A percentile compares a stretch with the other conserved stretches of the same genome.
phyloP scores from a whole-genome alignment of 2,113 vertebrate genomes.

The Syngnathus typhle region DNA sequence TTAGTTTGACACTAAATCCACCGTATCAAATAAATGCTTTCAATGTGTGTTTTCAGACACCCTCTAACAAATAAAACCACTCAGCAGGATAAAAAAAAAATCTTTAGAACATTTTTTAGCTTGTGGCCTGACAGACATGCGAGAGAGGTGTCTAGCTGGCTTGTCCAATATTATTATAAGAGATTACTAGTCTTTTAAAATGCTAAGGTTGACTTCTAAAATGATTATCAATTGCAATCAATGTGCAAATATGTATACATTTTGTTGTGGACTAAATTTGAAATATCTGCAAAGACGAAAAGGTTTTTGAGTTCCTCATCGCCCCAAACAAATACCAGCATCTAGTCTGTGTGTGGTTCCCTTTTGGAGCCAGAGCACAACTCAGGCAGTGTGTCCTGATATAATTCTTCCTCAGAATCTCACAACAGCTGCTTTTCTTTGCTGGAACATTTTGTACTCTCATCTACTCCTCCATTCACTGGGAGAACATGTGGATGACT shows the following conservation, averaged over 20 bases:
- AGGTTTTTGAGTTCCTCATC: not conserved
- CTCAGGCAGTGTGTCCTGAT: conserved; percentile 32
- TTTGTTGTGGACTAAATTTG: not conserved
- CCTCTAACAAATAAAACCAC: not conserved
- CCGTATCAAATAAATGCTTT: not conserved
- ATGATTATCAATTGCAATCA: too few relatives aligned
- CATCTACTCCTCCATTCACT: conserved; percentile 20
- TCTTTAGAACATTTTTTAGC: too few relatives aligned
- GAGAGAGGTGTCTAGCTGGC: too few relatives aligned
- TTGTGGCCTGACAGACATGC: too few relatives aligned
- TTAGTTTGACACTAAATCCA: not conserved
- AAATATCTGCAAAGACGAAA: too few relatives aligned
- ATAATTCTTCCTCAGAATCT: conserved; percentile 43
- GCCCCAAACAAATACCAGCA: conserved; percentile 26
- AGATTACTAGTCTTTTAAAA: too few relatives aligned
- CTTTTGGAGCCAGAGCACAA: conserved; percentile 23
- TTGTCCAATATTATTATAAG: too few relatives aligned
- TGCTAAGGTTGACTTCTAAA: too few relatives aligned
- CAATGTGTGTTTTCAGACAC: not conserved
- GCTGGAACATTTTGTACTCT: conserved; percentile 42
- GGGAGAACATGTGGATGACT: conserved; percentile 7
- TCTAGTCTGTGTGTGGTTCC: conserved; percentile 3
- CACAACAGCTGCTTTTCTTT: conserved; percentile 36
- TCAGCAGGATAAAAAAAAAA: not conserved
- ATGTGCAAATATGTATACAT: not conserved